A percentile compares a stretch with the other conserved stretches of the same genome.
phyloP scores from a whole-genome alignment of 2,888 invertebrate genomes.

The Tromatobia lineatoria region DNA sequence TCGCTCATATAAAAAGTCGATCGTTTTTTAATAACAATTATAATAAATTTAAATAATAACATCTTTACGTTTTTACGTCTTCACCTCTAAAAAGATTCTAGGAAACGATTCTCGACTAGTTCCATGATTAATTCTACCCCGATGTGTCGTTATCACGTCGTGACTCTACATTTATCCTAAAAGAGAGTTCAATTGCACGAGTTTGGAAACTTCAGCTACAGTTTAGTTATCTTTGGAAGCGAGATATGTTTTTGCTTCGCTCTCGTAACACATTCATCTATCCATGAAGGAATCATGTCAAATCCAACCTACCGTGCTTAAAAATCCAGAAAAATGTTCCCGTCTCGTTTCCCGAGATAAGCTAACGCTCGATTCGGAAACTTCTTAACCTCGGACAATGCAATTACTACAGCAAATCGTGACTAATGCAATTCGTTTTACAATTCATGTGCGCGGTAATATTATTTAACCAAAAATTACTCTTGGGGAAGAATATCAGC shows the following conservation, averaged over 20 bases:
- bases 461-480: background rate
- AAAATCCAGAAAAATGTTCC: background rate
- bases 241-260: background rate
- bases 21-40: background rate
- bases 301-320: background rate
- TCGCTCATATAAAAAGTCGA: background rate
- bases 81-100: slow-evolving; percentile 36
- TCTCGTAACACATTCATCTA: background rate
- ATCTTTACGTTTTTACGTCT: slow-evolving; percentile 28
- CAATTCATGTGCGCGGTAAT: background rate
- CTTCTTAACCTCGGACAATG: background rate
- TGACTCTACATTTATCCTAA: slow-evolving; percentile 15
- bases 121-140: slow-evolving; percentile 56
- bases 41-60: slow-evolving; percentile 28
- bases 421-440: background rate
- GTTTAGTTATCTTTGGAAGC: background rate
- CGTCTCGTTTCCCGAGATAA: background rate
- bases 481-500: background rate
- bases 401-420: background rate
- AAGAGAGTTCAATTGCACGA: slow-evolving; percentile 18
- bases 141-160: background rate
- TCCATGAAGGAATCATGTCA: background rate
- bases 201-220: background rate
- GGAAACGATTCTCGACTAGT: slow-evolving; percentile 66
- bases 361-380: background rate